A percentile compares a stretch with the other conserved stretches of the same genome.
Evolutionary conservation across 2,888 invertebrate genomes (phyloP).

Genomic region (Beris chalybata): DNA sequence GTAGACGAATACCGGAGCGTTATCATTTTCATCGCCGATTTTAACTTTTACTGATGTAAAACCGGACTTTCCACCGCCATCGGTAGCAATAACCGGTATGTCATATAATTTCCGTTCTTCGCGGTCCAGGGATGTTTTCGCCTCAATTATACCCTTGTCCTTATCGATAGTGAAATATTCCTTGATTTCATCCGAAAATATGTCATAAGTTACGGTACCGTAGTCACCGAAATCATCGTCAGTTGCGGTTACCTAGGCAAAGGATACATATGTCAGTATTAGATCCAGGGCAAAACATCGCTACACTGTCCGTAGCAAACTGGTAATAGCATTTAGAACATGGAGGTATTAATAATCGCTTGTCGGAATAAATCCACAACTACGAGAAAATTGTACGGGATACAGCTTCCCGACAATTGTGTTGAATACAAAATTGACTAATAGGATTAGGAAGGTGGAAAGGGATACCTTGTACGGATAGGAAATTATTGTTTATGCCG

Average conservation of each 20-base stretch:
- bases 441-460: too few species aligned
- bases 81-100: slow-evolving; percentile 79
- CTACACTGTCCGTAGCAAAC: too few species aligned
- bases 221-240: slow-evolving; percentile 83
- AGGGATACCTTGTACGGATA: too few species aligned
- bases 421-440: too few species aligned
- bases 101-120: slow-evolving; percentile 70
- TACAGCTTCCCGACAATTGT: too few species aligned
- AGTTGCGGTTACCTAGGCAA: slow-evolving; percentile 67
- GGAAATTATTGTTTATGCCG: too few species aligned
- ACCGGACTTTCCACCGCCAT: slow-evolving; percentile 77
- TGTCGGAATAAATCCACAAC: too few species aligned
- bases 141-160: slow-evolving; percentile 69
- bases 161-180: slow-evolving; percentile 76
- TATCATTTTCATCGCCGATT: slow-evolving; percentile 83
- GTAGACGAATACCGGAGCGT: slow-evolving; percentile 74
- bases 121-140: slow-evolving; percentile 72
- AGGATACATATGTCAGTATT: slow-evolving; percentile 13
- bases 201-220: slow-evolving; percentile 74
- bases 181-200: slow-evolving; percentile 72
- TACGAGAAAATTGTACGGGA: too few species aligned
- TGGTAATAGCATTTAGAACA: too few species aligned
- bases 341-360: too few species aligned
- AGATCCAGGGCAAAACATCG: slow-evolving; percentile 4
- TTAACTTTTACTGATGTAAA: slow-evolving; percentile 77